These are phyloP conservation scores for Bufo bufo DNA, from an alignment of 2,113 vertebrate genomes.

Conservation along the genomic window DNA sequence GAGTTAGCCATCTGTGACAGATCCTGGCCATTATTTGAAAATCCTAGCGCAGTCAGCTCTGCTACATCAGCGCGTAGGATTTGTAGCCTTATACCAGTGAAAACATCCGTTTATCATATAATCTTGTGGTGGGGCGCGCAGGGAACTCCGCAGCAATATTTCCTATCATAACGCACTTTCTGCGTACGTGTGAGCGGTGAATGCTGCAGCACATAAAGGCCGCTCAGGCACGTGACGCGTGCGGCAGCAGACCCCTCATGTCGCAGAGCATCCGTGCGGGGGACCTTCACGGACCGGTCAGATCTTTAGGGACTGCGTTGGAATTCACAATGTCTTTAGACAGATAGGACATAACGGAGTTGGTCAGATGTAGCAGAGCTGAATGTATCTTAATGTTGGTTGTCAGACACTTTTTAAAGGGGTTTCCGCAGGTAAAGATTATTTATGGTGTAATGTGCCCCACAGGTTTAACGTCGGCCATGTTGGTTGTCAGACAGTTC, in stretches of 20 bases:
- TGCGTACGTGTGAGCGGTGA: background rate
- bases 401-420: too few species aligned
- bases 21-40: background rate
- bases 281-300: background rate
- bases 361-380: background rate
- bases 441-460: too few species aligned
- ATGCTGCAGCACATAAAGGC: constrained; percentile 31
- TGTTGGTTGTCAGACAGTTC: too few species aligned
- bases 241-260: background rate
- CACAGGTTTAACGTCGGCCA: too few species aligned
- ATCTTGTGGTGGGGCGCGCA: background rate
- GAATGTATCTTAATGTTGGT: background rate
- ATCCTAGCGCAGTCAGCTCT: background rate
- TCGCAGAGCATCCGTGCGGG: background rate
- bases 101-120: background rate
- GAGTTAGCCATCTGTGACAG: background rate
- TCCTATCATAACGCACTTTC: background rate
- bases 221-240: background rate
- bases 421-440: too few species aligned
- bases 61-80: background rate
- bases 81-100: background rate
- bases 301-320: background rate
- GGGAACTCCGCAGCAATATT: background rate
- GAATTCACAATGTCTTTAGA: background rate
- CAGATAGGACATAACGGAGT: background rate